Evolutionary conservation across 2,113 vertebrate genomes (phyloP), one percentile per base, ranked within the genome.

Genomic region (Neolamprologus variostigma): DNA sequence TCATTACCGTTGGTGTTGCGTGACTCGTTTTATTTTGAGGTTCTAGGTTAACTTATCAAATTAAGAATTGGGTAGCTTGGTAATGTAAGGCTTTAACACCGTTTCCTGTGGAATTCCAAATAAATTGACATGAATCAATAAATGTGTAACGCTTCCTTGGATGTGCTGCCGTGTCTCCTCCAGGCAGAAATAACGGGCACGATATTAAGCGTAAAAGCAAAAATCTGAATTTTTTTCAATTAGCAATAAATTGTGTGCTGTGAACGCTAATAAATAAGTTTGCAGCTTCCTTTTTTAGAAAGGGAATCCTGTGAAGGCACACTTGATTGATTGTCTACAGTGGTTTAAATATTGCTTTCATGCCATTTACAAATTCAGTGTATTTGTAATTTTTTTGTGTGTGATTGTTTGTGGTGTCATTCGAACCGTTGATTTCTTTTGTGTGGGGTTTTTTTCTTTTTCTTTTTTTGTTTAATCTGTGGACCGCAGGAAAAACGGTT

Each of bases 391-490:
- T 23, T 21, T 61, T 33, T 3, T 45, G 5, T 17, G 21, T 42
- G 33, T 13, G 19, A 0, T 40, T 40, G 35, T 71, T 23, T 21
- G 19, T 40, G 19, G 35, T 4, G 12, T 68, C 4, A 40, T 14
- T 42, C 2, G 0, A 71, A 14, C n/a, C 0, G 2, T 23, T 71
- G 13, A 17, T 73, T 73, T 45, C 66, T 45, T 0, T 26, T 45
- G 66, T 73, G 12, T 3, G 0, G 0, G 4, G 4, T 0, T 2
- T 16, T 61, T 23, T 71, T 42, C n/a, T 11, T 76, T 76, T 0
- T 45, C 0, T 26, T 42, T 45, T 35, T 73, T 45, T 14, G 6
- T 35, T 2, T 35, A 66, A 26, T 26, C 37, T 26, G 37, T 26
- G 37, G 17, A 45, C 37, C 4, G 5, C 66, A 42, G 37, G 68